phyloP scores from a whole-genome alignment of 2,113 vertebrate genomes.

The Scalopus aquaticus region DNA sequence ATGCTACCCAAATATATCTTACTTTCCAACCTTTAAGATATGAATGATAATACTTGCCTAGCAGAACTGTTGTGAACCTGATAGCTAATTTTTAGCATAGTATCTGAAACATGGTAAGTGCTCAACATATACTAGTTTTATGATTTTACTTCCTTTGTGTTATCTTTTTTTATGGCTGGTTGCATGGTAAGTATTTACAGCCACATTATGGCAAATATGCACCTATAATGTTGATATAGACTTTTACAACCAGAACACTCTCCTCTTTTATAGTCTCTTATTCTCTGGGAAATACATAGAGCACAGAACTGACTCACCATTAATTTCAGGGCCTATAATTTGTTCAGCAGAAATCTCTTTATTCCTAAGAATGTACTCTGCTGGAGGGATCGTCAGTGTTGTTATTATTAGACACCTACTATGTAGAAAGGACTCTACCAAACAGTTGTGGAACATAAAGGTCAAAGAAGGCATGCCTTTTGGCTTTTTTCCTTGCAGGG shows the following conservation, averaged over 20 bases:
- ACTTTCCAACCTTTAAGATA: neutral
- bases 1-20: neutral
- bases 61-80: neutral
- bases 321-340: neutral
- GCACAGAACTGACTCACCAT: neutral
- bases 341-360: neutral
- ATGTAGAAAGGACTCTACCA: neutral
- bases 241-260: neutral
- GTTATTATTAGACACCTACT: neutral
- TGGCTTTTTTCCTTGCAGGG: neutral
- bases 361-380: neutral
- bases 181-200: slow-evolving; percentile 4
- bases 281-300: neutral
- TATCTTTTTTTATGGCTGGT: neutral
- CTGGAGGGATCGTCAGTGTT: neutral
- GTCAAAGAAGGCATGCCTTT: neutral
- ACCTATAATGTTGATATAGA: neutral
- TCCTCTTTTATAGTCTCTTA: neutral
- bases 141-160: neutral
- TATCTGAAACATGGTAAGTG: neutral
- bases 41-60: neutral
- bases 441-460: neutral
- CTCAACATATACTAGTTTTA: neutral
- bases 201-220: neutral
- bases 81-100: neutral